A percentile compares a stretch with the other conserved stretches of the same genome.
phyloP scores from a whole-genome alignment of 2,888 invertebrate genomes.

The Perizoma affinitatum region DNA sequence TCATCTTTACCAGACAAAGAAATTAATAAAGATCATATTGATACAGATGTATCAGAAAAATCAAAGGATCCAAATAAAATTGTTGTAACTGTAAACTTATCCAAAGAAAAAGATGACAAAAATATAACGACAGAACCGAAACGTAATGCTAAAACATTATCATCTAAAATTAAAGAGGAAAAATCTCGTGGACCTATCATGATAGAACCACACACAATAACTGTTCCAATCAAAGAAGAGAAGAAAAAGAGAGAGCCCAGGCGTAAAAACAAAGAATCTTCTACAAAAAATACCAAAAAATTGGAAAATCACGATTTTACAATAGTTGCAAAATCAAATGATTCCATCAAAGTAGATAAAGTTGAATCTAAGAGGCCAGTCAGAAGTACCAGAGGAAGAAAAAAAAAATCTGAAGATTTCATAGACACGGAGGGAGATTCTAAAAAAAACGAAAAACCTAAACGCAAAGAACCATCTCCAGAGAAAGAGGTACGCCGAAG shows the following conservation, averaged over 20 bases:
- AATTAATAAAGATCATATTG: slow-evolving; percentile 1
- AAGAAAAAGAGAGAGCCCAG: slow-evolving; percentile 24
- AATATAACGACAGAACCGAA: slow-evolving; percentile 22
- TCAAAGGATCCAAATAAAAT: slow-evolving; percentile 18
- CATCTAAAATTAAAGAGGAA: slow-evolving; percentile 22
- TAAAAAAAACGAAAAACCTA: slow-evolving; percentile 17
- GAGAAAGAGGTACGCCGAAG: slow-evolving; percentile 60
- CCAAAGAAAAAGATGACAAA: slow-evolving; percentile 9
- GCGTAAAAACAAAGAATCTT: slow-evolving; percentile 22
- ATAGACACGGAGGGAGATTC: slow-evolving; percentile 30
- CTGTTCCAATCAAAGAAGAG: slow-evolving; percentile 20
- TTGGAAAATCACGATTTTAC: slow-evolving; percentile 11
- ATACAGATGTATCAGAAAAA: slow-evolving; percentile 13
- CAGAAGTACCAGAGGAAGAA: slow-evolving; percentile 44
- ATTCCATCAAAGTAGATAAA: slow-evolving; percentile 24
- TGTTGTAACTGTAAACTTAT: slow-evolving; percentile 2
- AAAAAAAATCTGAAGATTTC: slow-evolving; percentile 43
- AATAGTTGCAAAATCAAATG: slow-evolving; percentile 20
- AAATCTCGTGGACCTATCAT: slow-evolving; percentile 22
- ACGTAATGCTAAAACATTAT: slow-evolving; percentile 18
- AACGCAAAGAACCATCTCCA: slow-evolving; percentile 38
- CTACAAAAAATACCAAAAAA: slow-evolving; percentile 9
- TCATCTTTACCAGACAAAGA: slow-evolving; percentile 12
- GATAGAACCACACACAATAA: slow-evolving; percentile 25
- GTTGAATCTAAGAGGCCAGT: slow-evolving; percentile 22